Evolutionary conservation across 2,113 vertebrate species (phyloP), one percentile per base, ranked within the genome.

Genomic region (Albula goreensis): DNA sequence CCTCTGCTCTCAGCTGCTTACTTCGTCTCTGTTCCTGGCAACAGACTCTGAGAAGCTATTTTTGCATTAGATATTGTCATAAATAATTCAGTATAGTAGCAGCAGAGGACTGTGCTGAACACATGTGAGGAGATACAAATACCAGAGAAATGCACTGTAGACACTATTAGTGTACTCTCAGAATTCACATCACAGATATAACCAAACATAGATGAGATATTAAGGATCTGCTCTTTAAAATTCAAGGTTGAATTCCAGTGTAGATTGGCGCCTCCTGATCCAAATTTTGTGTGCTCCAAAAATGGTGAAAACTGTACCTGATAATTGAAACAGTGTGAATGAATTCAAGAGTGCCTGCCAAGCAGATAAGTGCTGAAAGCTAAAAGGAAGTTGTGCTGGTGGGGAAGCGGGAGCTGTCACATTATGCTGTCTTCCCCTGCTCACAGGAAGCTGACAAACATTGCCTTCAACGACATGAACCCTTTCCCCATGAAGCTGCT

Each of bases 391-490:
- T 10, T 31, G 70, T 2, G 1, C 22, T 9, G 17, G 60, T 19
- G 7, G 60, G 17, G 22, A 19, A 60, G 12, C 60, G 17, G 60
- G 60, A 22, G 19, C 17, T 15, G 60, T 15, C 60, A 63, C n/a
- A 25, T 80, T 17, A 31, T 51, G 19, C 25, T 8, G 78, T 49
- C 10, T 12, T 0, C 10, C 25, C 50, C 57, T 84, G 83, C 90
- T 87, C 82, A 0, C 90, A 99, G 98, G 94, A 98, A 94, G 90
- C 91, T 99, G 91, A 96, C 90, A 88, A 93, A 52, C 92, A 97
- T 99, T 0, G 98, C 98, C 87, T 99, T 99, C 92, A 93, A 85
- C 0, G 96, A 97, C 87, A 96, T 99, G 95, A 99, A 99, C 91
- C 98, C 98, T 0, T 98, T 99, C 51, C 96, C 95, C 2, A 94